A percentile compares a stretch with the other conserved stretches of the same genome.
Conservation (phyloP, 2,797 vertebrate species). For the Cryptoblepharus egeriae region DNA sequence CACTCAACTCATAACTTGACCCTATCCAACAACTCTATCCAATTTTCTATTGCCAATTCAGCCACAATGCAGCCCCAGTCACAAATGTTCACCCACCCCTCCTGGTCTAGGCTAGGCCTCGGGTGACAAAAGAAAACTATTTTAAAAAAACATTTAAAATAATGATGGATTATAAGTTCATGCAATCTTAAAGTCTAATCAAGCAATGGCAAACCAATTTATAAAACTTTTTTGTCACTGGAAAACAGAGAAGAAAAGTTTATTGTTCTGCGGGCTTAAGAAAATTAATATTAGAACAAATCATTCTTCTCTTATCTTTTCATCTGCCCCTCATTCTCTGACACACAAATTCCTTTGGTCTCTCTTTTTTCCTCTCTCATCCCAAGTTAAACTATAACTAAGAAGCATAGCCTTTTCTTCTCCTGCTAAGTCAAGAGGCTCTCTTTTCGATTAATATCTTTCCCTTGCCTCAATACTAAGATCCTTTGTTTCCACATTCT, state of each 20-base stretch:
- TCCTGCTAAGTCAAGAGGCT: neutral
- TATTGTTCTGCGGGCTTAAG: conserved; percentile 11
- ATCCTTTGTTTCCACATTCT: conserved; percentile 20
- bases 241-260: conserved; percentile 34
- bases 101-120: neutral
- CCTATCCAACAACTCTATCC: neutral
- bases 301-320: conserved; percentile 19
- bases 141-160: neutral
- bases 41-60: no score
- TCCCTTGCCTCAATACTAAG: neutral
- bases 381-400: neutral
- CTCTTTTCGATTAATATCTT: neutral
- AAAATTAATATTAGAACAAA: conserved; percentile 17
- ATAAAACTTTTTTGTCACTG: neutral
- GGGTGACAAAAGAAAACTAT: neutral
- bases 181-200: conserved; percentile 17
- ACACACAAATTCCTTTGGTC: neutral
- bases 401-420: conserved; percentile 8
- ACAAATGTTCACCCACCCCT: no score
- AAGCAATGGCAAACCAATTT: conserved; percentile 37
- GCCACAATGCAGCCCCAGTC: no score
- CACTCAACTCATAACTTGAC: conserved; percentile 11
- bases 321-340: neutral
- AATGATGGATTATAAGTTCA: conserved; percentile 19
- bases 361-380: neutral